Conservation (phyloP, 2,113 vertebrate genomes). For the Procavia capensis region DNA sequence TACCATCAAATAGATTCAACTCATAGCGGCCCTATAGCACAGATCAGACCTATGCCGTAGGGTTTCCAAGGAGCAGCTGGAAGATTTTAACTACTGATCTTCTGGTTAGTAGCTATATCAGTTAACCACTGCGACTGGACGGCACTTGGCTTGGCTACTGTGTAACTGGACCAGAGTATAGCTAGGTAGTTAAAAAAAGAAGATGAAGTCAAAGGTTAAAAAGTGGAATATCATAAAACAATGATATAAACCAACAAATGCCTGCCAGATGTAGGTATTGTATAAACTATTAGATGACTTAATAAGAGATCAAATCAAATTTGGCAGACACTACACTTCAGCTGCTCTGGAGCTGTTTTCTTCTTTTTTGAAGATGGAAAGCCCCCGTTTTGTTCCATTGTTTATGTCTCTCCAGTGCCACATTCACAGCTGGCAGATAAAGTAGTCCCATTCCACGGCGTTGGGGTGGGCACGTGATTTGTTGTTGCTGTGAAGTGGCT, state of each 20-base stretch:
- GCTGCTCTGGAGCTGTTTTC: neutral
- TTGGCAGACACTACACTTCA: neutral
- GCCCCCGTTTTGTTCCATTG: neutral
- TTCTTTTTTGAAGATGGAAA: neutral
- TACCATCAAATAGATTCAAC: no score
- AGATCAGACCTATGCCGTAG: no score
- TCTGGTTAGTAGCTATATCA: no score
- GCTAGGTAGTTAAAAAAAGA: neutral
- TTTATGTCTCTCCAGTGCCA: neutral
- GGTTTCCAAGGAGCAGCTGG: no score
- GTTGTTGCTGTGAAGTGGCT: neutral
- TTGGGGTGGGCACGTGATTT: neutral
- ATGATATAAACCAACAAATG: neutral
- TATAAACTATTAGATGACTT: neutral
- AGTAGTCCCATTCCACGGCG: neutral
- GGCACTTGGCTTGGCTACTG: no score
- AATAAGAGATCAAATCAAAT: neutral
- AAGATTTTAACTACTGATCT: no score
- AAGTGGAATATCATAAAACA: neutral
- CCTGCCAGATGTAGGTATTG: rapidly evolving
- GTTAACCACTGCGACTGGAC: no score
- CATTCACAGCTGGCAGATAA: neutral
- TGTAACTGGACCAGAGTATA: neutral
- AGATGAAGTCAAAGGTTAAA: neutral
- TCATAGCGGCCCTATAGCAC: no score